phyloP scores from a whole-genome alignment of 2,888 invertebrate genomes.

The Clostera curtula region DNA sequence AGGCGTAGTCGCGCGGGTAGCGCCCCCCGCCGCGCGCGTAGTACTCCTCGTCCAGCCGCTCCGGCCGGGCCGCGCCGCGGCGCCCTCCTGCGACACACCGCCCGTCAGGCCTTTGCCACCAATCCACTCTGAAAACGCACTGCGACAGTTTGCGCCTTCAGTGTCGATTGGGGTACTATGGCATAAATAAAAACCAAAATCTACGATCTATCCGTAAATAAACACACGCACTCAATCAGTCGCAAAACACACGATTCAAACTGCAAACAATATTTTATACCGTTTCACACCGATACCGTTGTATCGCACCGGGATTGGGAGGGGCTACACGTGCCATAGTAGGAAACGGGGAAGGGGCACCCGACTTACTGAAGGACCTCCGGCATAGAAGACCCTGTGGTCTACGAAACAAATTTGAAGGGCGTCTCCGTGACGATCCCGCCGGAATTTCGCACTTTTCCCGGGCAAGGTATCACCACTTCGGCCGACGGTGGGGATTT shows the following conservation, averaged over 20 bases:
- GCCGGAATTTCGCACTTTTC: slow-evolving; percentile 53
- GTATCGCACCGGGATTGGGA: slow-evolving; percentile 10
- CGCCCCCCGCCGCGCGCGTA: slow-evolving; percentile 49
- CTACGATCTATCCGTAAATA: too few relatives aligned
- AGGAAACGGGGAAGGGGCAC: slow-evolving; percentile 22
- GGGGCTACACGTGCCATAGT: neutral
- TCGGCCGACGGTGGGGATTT: slow-evolving; percentile 34
- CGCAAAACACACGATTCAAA: too few relatives aligned
- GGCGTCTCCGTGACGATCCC: slow-evolving; percentile 42
- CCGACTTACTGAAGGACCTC: slow-evolving; percentile 47
- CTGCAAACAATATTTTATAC: too few relatives aligned
- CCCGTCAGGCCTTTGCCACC: too few relatives aligned
- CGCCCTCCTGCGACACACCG: slow-evolving; percentile 41
- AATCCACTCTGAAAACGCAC: neutral
- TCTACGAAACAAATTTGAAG: slow-evolving; percentile 40
- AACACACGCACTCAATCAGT: too few relatives aligned
- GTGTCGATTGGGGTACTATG: neutral
- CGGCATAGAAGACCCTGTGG: slow-evolving; percentile 11
- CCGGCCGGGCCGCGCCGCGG: slow-evolving; percentile 66
- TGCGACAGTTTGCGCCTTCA: neutral
- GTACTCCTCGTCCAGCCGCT: slow-evolving; percentile 74
- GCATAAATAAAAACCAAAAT: too few relatives aligned
- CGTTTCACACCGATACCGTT: too few relatives aligned
- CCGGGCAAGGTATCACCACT: slow-evolving; percentile 60
- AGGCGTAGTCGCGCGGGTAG: slow-evolving; percentile 39